Percentiles rank a stretch among this genome's conserved stretches.
Conservation (phyloP, 2,888 invertebrate genomes). For the Clitarchus hookeri region DNA sequence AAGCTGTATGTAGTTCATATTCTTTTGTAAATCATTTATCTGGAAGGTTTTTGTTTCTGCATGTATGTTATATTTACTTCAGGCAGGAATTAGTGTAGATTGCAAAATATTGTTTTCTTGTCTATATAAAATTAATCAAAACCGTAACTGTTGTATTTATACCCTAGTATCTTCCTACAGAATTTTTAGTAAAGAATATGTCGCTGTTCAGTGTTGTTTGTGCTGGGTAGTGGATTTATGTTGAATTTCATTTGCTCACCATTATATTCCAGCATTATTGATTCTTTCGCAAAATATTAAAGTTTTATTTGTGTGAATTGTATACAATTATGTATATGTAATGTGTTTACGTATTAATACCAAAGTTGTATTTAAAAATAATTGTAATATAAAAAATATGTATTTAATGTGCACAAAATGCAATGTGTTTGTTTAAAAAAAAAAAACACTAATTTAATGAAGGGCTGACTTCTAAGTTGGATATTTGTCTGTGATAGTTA, state of each 20-base stretch:
- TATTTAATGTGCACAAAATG: conserved; percentile 6
- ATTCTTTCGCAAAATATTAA: neutral
- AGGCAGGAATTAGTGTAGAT: too few species aligned
- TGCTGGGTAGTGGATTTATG: neutral
- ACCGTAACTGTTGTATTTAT: neutral
- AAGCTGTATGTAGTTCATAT: neutral
- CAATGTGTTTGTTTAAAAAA: neutral
- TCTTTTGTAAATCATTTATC: neutral
- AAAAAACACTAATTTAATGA: neutral
- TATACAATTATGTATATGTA: neutral
- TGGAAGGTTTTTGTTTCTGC: neutral
- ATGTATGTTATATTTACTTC: neutral
- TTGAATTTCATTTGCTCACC: neutral
- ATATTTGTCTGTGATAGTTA: conserved; percentile 1
- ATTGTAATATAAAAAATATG: neutral
- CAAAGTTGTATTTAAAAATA: neutral
- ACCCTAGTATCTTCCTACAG: neutral
- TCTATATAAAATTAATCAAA: neutral
- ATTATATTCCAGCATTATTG: neutral
- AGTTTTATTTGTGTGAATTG: neutral
- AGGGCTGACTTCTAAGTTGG: neutral
- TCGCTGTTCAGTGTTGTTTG: neutral
- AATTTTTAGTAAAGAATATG: neutral
- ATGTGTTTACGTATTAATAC: neutral
- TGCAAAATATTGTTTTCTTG: neutral